Evolutionary conservation across 2,888 invertebrate species (phyloP).

Genomic region (Galerucella calmariensis): DNA sequence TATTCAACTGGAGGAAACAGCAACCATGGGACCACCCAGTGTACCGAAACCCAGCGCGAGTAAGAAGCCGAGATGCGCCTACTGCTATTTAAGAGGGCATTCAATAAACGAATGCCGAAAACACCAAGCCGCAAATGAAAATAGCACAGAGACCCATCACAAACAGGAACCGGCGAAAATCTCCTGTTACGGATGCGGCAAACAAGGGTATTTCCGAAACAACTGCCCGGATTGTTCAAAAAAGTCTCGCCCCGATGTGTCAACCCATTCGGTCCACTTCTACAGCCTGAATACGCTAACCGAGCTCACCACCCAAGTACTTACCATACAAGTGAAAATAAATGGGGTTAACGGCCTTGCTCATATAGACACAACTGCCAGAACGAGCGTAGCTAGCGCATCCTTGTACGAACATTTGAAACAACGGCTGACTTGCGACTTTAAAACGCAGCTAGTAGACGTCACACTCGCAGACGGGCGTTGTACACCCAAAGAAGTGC

Average conservation of each 20-base stretch:
- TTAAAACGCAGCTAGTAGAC: not conserved
- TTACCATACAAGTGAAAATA: constrained; percentile 13
- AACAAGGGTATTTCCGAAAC: too few species aligned
- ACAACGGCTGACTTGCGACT: not conserved
- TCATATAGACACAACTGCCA: constrained; percentile 31
- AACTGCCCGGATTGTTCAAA: too few species aligned
- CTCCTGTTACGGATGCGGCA: constrained; percentile 15
- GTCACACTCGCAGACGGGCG: constrained; percentile 29
- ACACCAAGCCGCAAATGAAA: not conserved
- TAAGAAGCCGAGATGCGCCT: constrained; percentile 8
- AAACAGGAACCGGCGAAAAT: not conserved
- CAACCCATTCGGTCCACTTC: not conserved
- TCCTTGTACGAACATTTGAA: constrained; percentile 10
- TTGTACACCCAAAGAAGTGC: constrained; percentile 7
- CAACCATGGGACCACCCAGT: too few species aligned
- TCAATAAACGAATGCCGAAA: constrained; percentile 11
- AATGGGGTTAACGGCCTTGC: constrained; percentile 18
- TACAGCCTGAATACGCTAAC: not conserved
- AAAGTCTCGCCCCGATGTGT: too few species aligned
- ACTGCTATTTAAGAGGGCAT: constrained; percentile 20
- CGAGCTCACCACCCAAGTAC: constrained; percentile 8
- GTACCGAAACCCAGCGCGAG: too few species aligned
- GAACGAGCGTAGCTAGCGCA: constrained; percentile 21
- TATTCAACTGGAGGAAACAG: too few species aligned
- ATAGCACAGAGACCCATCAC: not conserved